Conservation (phyloP, 2,113 vertebrate species). For the Gambusia affinis region DNA sequence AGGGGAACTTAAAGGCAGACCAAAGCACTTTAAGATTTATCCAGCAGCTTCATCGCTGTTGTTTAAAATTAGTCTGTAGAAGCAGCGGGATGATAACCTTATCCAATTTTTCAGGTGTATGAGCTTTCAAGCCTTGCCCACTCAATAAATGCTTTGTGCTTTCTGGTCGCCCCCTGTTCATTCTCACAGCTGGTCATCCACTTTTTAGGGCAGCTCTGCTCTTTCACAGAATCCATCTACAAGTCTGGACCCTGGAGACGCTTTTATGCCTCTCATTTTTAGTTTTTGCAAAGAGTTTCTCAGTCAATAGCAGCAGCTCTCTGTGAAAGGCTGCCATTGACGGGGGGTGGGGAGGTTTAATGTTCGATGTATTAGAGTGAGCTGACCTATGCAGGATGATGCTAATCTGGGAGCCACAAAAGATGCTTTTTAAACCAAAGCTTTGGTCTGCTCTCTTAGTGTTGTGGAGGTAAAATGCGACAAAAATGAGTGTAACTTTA, state of each 20-base stretch:
- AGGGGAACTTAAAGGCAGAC: not conserved
- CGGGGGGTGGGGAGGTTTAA: constrained; percentile 9
- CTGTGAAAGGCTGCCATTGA: constrained; percentile 37
- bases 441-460: not conserved
- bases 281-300: constrained; percentile 33
- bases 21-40: constrained; percentile 13
- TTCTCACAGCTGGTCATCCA: constrained; percentile 54
- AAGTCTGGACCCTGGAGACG: constrained; percentile 27
- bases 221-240: constrained; percentile 45
- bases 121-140: constrained; percentile 11
- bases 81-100: constrained; percentile 57
- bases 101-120: constrained; percentile 25
- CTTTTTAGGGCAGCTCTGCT: constrained; percentile 30
- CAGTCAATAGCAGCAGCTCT: constrained; percentile 61
- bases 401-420: not conserved
- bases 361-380: constrained; percentile 1
- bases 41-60: constrained; percentile 34
- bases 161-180: constrained; percentile 9
- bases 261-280: constrained; percentile 40
- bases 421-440: not conserved
- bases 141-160: constrained; percentile 55
- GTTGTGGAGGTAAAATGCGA: not conserved
- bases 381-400: not conserved
- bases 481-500: not conserved
- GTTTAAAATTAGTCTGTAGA: constrained; percentile 31